Conservation (phyloP, 2,888 invertebrate species). For the Drosophila helvetica region DNA sequence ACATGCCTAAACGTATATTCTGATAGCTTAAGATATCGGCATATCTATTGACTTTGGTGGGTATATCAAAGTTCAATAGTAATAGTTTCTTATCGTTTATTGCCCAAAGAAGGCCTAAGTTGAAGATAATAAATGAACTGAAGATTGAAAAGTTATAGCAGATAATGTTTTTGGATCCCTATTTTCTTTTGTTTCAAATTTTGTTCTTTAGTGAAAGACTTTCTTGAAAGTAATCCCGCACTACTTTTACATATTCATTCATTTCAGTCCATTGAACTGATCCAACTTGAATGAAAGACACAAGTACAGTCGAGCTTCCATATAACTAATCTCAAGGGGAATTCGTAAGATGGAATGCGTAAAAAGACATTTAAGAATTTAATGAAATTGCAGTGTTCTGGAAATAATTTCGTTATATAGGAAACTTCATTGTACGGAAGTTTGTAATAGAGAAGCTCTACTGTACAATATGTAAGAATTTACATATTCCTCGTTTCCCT, state of each 20-base stretch:
- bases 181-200: background rate
- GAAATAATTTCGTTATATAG: no score
- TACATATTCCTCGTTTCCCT: constrained; percentile 2
- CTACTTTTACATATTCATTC: constrained; percentile 2
- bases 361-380: no score
- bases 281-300: constrained; percentile 4
- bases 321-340: background rate
- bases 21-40: background rate
- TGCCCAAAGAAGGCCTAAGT: background rate
- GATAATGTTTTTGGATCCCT: no score
- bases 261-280: constrained; percentile 32
- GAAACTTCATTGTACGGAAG: no score
- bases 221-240: background rate
- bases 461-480: background rate
- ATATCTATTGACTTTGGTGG: background rate
- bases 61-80: constrained; percentile 26
- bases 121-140: background rate
- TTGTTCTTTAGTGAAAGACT: background rate
- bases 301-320: background rate
- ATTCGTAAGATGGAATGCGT: no score
- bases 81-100: constrained; percentile 30
- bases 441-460: no score
- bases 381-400: no score
- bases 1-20: background rate
- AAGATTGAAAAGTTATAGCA: background rate